These are phyloP conservation scores for Eupithecia dodoneata DNA, from an alignment of 2,888 invertebrate species.

Conservation along the genomic window DNA sequence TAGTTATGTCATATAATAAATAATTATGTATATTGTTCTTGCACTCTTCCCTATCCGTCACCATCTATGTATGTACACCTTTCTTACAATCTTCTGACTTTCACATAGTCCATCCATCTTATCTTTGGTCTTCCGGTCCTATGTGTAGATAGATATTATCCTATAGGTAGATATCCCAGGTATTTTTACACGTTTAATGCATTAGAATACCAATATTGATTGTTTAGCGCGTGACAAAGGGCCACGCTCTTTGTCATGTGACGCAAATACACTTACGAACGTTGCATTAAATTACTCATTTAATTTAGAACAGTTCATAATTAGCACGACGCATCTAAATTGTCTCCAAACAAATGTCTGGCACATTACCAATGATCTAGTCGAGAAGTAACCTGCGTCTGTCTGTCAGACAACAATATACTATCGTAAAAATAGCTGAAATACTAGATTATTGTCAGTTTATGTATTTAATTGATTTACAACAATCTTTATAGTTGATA, in stretches of 20 bases:
- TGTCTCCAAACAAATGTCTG: constrained; percentile 65
- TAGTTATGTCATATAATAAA: neutral
- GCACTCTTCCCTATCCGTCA: neutral
- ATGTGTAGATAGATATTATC: too few relatives aligned
- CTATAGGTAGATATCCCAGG: neutral
- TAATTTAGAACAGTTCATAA: constrained; percentile 52
- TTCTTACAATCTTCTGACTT: neutral
- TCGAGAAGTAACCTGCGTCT: constrained; percentile 36
- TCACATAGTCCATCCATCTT: neutral
- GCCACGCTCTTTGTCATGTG: constrained; percentile 38
- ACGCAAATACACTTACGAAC: constrained; percentile 27
- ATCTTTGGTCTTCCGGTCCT: neutral
- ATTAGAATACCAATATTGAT: neutral
- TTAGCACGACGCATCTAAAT: constrained; percentile 59
- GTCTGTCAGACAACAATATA: constrained; percentile 21
- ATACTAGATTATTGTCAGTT: constrained; percentile 39
- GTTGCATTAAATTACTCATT: constrained; percentile 36
- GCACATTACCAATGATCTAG: constrained; percentile 59
- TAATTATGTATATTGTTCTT: neutral
- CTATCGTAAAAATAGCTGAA: constrained; percentile 35
- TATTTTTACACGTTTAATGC: neutral
- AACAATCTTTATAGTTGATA: constrained; percentile 52
- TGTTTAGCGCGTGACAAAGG: constrained; percentile 21
- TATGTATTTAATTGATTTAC: constrained; percentile 48
- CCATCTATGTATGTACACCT: neutral